Base-by-base conservation (phyloP, 2,888 invertebrate species). In the Drosophila antonietae region DNA sequence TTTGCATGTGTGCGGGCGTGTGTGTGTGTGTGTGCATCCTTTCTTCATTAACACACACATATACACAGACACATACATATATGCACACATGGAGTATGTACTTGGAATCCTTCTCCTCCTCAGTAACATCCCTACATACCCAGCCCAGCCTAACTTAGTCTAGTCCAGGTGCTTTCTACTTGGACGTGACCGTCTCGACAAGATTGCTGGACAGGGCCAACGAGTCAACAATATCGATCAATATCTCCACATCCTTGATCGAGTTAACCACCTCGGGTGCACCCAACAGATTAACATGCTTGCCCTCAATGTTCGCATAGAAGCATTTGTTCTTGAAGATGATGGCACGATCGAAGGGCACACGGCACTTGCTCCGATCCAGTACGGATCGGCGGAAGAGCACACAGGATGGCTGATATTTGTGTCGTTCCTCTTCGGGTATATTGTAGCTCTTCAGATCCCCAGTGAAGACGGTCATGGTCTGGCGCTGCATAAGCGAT, bases 281-380 rank as follows among this genome's bases (percentile, higher is more conserved):
- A 3, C 93, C 93, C 41, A 93, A 44, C 18, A 93, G 84, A 62
- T 91, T 91, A 3, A 93, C 92, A 73, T 92, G 92, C 70, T 93
- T 93, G 23, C 93, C 93, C 65, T 93, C 92, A 52, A 93, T 92
- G 61, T 93, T 93, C 0, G 92, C 91, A 58, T 91, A 92, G 81
- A 91, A 93, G 53, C 91, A 91, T 58, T 91, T 91, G 77, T 92
- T 92, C 73, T 93, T 93, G 46, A 93, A 92, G 39, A 93, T 92
- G n/a, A 93, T 91, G 10, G 93, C 92, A 14, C 93, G 91, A 83
- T 93, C 93, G 69, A 91, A 93, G 31, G 92, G 92, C 72, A 93
- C 90, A 10, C 90, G 86, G 14, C 89, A 89, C 52, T 85, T 80
- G 51, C 65, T 77, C 9, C 82, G 84, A 73, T 91, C 88, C 49